Conservation (phyloP, 2,113 vertebrate species). For the Ariopsis seemanni region DNA sequence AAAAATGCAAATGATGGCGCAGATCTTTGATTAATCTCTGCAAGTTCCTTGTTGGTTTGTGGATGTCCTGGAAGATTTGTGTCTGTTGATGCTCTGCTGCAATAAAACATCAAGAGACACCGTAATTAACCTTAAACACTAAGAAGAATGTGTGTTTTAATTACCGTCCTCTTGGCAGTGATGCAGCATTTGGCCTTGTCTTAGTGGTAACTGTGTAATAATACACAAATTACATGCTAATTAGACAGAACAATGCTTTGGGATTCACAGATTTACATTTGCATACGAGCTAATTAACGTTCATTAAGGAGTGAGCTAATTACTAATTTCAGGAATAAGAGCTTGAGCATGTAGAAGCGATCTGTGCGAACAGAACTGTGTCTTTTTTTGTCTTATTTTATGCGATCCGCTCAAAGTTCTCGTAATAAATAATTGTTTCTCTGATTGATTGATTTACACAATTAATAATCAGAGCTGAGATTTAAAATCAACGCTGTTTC, state of each 20-base stretch:
- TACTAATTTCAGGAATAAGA: slow-evolving; percentile 58
- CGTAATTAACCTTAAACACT: slow-evolving; percentile 74
- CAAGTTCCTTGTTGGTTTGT: slow-evolving; percentile 72
- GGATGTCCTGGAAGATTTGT: slow-evolving; percentile 66
- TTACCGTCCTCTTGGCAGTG: slow-evolving; percentile 64
- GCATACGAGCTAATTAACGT: slow-evolving; percentile 72
- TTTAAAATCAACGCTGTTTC: neutral
- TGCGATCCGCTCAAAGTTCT: neutral
- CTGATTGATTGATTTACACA: neutral
- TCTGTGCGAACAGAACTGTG: neutral
- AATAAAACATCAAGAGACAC: slow-evolving; percentile 65
- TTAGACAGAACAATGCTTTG: slow-evolving; percentile 65
- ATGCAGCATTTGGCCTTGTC: slow-evolving; percentile 57
- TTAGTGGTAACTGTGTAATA: slow-evolving; percentile 57
- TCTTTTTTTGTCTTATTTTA: slow-evolving; percentile 14
- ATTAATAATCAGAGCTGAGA: slow-evolving; percentile 1
- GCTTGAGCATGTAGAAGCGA: neutral
- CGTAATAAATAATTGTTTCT: neutral
- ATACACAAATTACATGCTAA: slow-evolving; percentile 71
- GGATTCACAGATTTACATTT: slow-evolving; percentile 68
- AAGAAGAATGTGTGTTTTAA: slow-evolving; percentile 68
- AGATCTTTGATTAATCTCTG: slow-evolving; percentile 72
- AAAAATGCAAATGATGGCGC: slow-evolving; percentile 73
- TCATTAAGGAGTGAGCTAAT: slow-evolving; percentile 64
- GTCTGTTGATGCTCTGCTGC: slow-evolving; percentile 61